Conservation (phyloP, 2,888 invertebrate species). For the Melangyna quadrimaculata region DNA sequence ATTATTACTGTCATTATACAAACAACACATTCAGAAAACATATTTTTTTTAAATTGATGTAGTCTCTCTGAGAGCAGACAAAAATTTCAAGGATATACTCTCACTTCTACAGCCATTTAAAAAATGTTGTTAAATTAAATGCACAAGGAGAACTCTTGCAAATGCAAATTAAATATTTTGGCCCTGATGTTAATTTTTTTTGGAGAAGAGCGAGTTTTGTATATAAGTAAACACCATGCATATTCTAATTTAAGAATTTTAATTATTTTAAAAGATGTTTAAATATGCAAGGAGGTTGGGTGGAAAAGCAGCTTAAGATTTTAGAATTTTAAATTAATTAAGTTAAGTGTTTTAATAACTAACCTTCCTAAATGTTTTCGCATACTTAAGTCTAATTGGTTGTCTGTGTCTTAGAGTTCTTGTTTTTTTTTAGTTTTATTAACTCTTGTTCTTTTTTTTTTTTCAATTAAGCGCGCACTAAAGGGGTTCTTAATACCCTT, state of each 20-base stretch:
- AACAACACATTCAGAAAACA: background rate
- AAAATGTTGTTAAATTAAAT: slow-evolving; percentile 17
- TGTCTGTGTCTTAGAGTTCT: background rate
- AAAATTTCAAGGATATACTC: slow-evolving; percentile 36
- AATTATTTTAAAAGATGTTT: slow-evolving; percentile 33
- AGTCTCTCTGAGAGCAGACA: background rate
- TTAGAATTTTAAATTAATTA: slow-evolving; percentile 8
- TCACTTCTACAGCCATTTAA: slow-evolving; percentile 3
- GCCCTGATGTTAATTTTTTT: background rate
- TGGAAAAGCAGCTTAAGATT: background rate
- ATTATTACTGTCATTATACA: slow-evolving; percentile 54
- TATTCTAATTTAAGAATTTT: slow-evolving; percentile 22
- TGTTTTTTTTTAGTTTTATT: background rate
- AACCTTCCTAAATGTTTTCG: background rate
- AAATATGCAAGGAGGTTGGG: background rate
- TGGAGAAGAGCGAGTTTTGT: background rate
- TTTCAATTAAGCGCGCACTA: no score
- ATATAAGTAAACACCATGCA: background rate
- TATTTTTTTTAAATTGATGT: background rate
- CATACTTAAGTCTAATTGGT: background rate
- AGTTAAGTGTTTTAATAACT: background rate
- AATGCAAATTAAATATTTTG: slow-evolving; percentile 50
- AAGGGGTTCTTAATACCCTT: no score
- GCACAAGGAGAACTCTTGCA: background rate
- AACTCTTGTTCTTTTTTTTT: background rate